phyloP scores from a whole-genome alignment of 2,888 invertebrate species.

The Chrysopilus asiliformis region DNA sequence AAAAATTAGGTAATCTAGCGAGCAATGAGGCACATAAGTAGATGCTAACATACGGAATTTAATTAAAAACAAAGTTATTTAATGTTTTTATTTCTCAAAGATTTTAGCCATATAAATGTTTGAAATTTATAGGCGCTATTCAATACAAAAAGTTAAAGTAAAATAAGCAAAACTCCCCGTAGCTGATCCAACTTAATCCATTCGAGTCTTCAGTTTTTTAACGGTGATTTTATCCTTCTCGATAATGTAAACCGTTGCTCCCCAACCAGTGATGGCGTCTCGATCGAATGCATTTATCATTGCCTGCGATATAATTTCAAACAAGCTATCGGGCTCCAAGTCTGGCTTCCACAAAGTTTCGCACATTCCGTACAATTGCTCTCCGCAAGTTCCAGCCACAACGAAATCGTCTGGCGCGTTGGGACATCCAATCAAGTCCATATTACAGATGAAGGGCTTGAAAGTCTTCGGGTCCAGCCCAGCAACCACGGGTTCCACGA shows the following conservation, averaged over 20 bases:
- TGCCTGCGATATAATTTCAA: slow-evolving; percentile 92
- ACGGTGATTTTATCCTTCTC: slow-evolving; percentile 90
- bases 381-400: slow-evolving; percentile 86
- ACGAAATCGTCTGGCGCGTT: slow-evolving; percentile 92
- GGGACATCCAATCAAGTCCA: slow-evolving; percentile 88
- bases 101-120: too few relatives aligned
- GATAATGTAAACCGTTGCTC: slow-evolving; percentile 87
- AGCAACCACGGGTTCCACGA: slow-evolving; percentile 92
- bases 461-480: slow-evolving; percentile 74
- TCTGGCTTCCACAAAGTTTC: slow-evolving; percentile 91
- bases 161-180: too few relatives aligned
- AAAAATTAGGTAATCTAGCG: too few relatives aligned
- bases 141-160: too few relatives aligned
- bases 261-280: slow-evolving; percentile 98
- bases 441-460: slow-evolving; percentile 82
- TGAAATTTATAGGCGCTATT: too few relatives aligned
- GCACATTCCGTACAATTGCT: slow-evolving; percentile 89
- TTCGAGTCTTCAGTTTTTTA: slow-evolving; percentile 78
- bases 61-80: too few relatives aligned
- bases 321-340: slow-evolving; percentile 79
- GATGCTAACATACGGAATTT: too few relatives aligned
- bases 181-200: too few relatives aligned
- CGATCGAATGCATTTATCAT: slow-evolving; percentile 92
- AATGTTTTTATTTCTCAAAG: too few relatives aligned
- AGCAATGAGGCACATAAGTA: too few relatives aligned